Evolutionary conservation across 2,113 vertebrate species (phyloP).

Genomic region (Cromileptes altivelis): DNA sequence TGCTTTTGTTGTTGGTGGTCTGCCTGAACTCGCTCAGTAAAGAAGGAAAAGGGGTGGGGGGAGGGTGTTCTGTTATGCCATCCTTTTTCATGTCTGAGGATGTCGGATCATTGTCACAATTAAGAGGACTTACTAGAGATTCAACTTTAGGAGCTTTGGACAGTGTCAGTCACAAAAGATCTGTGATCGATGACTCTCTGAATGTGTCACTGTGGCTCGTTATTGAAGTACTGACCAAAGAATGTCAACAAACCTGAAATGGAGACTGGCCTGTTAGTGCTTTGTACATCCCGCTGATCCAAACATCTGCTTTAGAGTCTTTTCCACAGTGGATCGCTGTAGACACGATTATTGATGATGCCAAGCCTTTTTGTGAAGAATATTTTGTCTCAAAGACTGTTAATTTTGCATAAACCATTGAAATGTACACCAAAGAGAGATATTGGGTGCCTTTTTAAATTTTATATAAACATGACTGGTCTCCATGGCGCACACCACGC

Average conservation of each 20-base stretch:
- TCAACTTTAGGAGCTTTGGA: conserved; percentile 38
- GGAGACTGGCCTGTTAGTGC: conserved; percentile 43
- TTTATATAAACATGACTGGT: conserved; percentile 19
- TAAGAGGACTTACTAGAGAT: conserved; percentile 43
- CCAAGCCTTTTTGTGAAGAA: conserved; percentile 43
- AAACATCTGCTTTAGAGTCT: conserved; percentile 36
- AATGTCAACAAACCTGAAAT: conserved; percentile 42
- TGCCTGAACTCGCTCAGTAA: conserved; percentile 57
- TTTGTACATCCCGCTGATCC: conserved; percentile 50
- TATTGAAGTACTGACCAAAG: conserved; percentile 25
- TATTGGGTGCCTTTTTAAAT: not conserved
- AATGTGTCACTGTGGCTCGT: conserved; percentile 46
- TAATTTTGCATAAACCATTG: conserved; percentile 7
- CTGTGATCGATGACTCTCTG: conserved; percentile 37
- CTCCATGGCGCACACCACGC: conserved; percentile 27
- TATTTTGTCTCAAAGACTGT: conserved; percentile 10
- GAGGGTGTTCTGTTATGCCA: conserved; percentile 34
- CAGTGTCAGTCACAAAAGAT: conserved; percentile 47
- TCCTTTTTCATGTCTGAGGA: conserved; percentile 49
- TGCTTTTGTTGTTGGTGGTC: conserved; percentile 71
- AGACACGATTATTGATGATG: conserved; percentile 32
- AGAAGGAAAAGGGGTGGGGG: conserved; percentile 1
- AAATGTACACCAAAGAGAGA: conserved; percentile 16
- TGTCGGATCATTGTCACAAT: conserved; percentile 49
- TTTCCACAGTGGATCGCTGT: conserved; percentile 38